Conservation (phyloP, 2,113 vertebrate genomes). For the Harpagus bidentatus region DNA sequence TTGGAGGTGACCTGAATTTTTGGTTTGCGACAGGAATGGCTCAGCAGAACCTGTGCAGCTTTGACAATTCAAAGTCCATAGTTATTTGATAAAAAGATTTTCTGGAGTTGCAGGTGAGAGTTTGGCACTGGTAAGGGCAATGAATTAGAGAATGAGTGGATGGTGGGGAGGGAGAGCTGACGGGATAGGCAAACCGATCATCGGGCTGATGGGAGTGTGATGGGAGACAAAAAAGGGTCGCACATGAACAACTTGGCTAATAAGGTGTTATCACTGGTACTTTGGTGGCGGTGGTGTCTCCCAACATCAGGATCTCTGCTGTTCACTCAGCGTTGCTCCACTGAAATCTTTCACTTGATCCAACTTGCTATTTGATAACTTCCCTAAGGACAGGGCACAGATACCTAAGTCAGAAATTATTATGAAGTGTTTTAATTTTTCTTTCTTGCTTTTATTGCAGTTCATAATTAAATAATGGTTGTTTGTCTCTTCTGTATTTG, state of each 20-base stretch:
- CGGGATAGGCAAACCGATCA: neutral
- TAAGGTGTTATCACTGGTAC: neutral
- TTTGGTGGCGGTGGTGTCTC: neutral
- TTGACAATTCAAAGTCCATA: fast-evolving
- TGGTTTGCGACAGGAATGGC: neutral
- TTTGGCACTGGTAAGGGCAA: neutral
- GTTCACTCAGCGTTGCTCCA: neutral
- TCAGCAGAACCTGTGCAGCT: neutral
- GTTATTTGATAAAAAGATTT: neutral
- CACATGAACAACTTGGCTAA: neutral
- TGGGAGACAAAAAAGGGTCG: neutral
- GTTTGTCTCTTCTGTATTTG: neutral
- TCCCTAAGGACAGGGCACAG: neutral
- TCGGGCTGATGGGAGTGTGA: neutral
- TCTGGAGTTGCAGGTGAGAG: neutral
- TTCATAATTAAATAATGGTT: neutral
- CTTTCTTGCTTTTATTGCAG: neutral
- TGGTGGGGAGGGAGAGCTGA: neutral
- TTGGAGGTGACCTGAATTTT: neutral
- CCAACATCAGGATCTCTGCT: neutral
- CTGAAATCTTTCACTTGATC: neutral
- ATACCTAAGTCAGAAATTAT: neutral
- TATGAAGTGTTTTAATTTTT: neutral
- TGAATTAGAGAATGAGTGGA: neutral
- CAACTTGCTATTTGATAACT: neutral